A percentile compares a stretch with the other conserved stretches of the same genome.
phyloP scores from a whole-genome alignment of 2,113 vertebrate species.

The Mirza zaza region DNA sequence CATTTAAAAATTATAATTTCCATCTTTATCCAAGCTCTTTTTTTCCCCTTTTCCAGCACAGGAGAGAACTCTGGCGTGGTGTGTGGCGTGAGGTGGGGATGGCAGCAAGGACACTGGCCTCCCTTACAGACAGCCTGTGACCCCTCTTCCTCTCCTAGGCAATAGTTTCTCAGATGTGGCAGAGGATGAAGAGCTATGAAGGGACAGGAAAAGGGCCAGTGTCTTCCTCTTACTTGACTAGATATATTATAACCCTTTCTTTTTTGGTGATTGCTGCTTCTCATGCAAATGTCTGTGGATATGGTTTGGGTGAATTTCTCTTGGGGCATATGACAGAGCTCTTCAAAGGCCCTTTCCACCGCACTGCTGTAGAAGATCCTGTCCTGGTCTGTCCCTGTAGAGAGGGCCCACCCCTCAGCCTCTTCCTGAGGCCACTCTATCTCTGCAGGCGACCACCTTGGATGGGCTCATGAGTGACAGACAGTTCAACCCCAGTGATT shows the following conservation, averaged over 20 bases:
- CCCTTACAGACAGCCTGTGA: neutral
- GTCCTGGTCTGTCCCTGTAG: neutral
- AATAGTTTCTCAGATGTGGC: neutral
- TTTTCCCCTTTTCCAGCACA: neutral
- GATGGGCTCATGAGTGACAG: neutral
- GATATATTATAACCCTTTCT: neutral
- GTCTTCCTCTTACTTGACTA: neutral
- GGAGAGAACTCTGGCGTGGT: neutral
- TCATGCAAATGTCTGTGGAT: neutral
- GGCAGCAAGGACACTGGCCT: accelerated
- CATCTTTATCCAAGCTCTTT: neutral
- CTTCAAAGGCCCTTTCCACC: neutral
- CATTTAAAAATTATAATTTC: neutral
- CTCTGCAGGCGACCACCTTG: neutral
- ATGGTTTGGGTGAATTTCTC: neutral
- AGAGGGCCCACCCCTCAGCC: neutral
- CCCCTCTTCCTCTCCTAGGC: neutral
- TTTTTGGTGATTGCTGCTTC: neutral
- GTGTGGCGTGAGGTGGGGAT: accelerated
- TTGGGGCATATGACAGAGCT: neutral
- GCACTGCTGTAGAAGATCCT: neutral
- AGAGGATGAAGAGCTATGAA: neutral
- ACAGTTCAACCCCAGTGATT: neutral
- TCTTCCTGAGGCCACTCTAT: neutral
- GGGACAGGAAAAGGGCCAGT: accelerated